These are phyloP conservation scores for Zoanthus solanderi DNA, from an alignment of 92 coral and sea anemone genomes.

Conservation along the genomic window DNA sequence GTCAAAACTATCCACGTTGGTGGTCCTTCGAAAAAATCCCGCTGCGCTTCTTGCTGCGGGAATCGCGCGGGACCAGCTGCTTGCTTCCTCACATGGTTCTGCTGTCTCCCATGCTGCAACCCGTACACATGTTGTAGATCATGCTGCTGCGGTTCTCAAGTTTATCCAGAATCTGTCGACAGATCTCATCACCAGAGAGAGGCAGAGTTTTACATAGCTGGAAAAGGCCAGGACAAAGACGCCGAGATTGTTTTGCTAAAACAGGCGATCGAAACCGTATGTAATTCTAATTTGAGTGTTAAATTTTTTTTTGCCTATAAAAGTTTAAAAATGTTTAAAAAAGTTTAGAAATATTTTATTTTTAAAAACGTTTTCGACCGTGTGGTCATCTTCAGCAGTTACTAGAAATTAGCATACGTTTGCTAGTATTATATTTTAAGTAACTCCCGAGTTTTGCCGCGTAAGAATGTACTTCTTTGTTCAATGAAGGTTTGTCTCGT, in stretches of 20 bases:
- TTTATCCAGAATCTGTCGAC: conserved; percentile 48
- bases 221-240: conserved; percentile 77
- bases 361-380: no score
- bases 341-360: no score
- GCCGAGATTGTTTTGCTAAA: conserved; percentile 71
- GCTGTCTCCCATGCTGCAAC: conserved; percentile 77
- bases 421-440: no score
- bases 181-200: conserved; percentile 42
- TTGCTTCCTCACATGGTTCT: conserved; percentile 69
- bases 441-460: no score
- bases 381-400: no score
- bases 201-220: conserved; percentile 80
- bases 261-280: conserved; percentile 68
- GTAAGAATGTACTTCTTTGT: no score
- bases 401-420: no score
- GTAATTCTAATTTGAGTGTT: neutral
- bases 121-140: conserved; percentile 69
- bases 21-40: neutral
- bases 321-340: no score
- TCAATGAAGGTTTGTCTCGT: no score
- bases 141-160: conserved; percentile 70
- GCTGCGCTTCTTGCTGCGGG: conserved; percentile 49
- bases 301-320: no score
- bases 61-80: conserved; percentile 73
- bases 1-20: conserved; percentile 29